Evolutionary conservation across 2,797 vertebrate species (phyloP), one percentile per base, ranked within the genome.

Genomic region (Poliocrania exsul): DNA sequence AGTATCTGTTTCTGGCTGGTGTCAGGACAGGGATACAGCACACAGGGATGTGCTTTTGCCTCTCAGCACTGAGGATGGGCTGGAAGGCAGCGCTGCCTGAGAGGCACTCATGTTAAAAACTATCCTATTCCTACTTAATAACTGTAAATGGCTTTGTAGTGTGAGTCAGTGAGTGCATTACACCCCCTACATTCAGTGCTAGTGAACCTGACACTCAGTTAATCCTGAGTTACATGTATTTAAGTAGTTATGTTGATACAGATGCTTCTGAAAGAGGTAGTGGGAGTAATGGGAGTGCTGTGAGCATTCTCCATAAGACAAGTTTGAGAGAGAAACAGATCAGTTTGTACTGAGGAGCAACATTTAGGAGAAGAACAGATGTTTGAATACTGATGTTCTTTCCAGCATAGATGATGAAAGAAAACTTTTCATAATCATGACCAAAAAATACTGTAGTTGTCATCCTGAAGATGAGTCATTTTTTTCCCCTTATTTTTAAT

Each of bases 321-420:
- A 69, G n/a, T 77, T 58, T 64, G 67, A 50, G 67, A 86, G 49
- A 53, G 56, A 44, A 54, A 29, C 29, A 25, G 40, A 15, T 73
- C 50, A 0, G 0, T 44, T 87, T 74, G 60, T 81, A 10, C 33
- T 71, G 53, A 84, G 42, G 58, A 77, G 29, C 0, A 0, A 64
- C 47, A 53, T 37, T 83, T 91, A 42, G 0, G 33, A 73, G 75
- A 65, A 89, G 67, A 94, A 31, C 65, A 81, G 79, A 69, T 91
- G 81, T 90, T 93, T 90, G 89, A 96, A 75, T 77, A 37, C 16
- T 81, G 35, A 66, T 83, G 37, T 88, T 90, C 81, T 89, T 79
- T 83, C 57, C 86, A 88, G 70, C 33, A n/a, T 16, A 79, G 57
- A 1, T 81, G 79, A 65, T 85, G 86, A 91, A 92, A 90, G 67